These are phyloP conservation scores for Piscicola geometra DNA, from an alignment of 2,888 invertebrate species.

Conservation along the genomic window DNA sequence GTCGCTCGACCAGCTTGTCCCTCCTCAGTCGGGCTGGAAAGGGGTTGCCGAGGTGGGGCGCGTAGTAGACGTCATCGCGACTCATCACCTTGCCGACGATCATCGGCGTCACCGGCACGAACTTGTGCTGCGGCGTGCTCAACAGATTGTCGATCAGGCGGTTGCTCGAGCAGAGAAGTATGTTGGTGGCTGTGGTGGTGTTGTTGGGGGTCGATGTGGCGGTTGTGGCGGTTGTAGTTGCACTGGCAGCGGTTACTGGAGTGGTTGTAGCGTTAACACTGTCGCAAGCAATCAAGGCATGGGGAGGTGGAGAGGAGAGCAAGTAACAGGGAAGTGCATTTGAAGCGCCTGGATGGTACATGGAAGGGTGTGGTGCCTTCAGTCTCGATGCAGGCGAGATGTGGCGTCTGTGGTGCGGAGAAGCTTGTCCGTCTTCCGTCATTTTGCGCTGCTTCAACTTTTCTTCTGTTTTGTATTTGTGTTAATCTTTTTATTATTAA, in stretches of 20 bases:
- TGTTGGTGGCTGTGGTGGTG: neutral
- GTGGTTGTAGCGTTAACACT: too few species aligned
- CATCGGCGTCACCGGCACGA: slow-evolving; percentile 64
- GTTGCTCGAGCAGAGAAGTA: too few species aligned
- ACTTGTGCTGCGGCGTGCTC: slow-evolving; percentile 43
- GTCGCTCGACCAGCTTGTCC: slow-evolving; percentile 46
- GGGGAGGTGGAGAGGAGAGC: too few species aligned
- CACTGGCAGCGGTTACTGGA: neutral
- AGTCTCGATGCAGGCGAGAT: neutral
- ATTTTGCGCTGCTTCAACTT: slow-evolving; percentile 28
- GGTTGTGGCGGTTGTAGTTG: neutral
- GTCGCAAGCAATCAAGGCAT: too few species aligned
- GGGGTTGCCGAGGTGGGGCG: slow-evolving; percentile 52
- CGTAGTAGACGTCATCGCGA: slow-evolving; percentile 55
- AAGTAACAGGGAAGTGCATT: too few species aligned
- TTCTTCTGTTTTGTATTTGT: slow-evolving; percentile 21
- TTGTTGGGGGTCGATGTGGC: neutral
- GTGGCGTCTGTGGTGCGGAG: neutral
- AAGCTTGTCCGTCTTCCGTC: neutral
- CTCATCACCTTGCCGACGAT: slow-evolving; percentile 79
- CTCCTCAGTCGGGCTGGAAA: slow-evolving; percentile 48
- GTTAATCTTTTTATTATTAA: too few species aligned
- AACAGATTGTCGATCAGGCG: slow-evolving; percentile 8
- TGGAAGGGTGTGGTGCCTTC: too few species aligned
- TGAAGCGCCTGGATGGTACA: too few species aligned